A percentile compares a stretch with the other conserved stretches of the same genome.
phyloP scores from a whole-genome alignment of 1,140 invertebrate genomes.

The Drosophila bocqueti region DNA sequence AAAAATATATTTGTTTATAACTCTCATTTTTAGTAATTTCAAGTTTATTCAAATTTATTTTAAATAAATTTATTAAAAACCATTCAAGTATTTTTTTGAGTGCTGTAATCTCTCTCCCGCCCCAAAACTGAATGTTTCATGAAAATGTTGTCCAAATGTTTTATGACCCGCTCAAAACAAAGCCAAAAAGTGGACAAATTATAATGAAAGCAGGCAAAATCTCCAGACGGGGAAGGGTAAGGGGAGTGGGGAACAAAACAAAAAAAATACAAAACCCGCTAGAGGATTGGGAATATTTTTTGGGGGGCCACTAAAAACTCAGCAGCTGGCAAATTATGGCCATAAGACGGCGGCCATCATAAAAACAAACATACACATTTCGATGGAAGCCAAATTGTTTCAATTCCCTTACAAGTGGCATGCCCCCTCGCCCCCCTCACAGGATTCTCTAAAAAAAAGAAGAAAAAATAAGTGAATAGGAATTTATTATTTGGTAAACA shows the following conservation, averaged over 20 bases:
- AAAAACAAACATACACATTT: slow-evolving; percentile 38
- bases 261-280: not conserved
- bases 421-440: not conserved
- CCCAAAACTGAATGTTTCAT: slow-evolving; percentile 45
- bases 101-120: not conserved
- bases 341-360: slow-evolving; percentile 36
- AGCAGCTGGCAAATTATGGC: slow-evolving; percentile 65
- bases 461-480: too few species aligned
- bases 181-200: slow-evolving; percentile 48
- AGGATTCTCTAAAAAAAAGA: not conserved
- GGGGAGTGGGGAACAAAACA: too few species aligned
- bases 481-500: not conserved
- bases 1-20: too few species aligned
- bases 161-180: slow-evolving; percentile 51
- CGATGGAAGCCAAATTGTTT: slow-evolving; percentile 61
- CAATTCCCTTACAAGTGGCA: slow-evolving; percentile 51
- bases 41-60: not conserved
- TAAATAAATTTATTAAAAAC: not conserved
- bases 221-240: not conserved
- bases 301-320: slow-evolving; percentile 40
- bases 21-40: too few species aligned
- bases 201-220: slow-evolving; percentile 8
- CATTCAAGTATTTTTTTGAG: not conserved
- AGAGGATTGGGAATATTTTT: slow-evolving; percentile 2
- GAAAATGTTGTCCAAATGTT: slow-evolving; percentile 60